These are phyloP conservation scores for Chiloscyllium plagiosum DNA, from an alignment of 2,113 vertebrate genomes.

Conservation along the genomic window DNA sequence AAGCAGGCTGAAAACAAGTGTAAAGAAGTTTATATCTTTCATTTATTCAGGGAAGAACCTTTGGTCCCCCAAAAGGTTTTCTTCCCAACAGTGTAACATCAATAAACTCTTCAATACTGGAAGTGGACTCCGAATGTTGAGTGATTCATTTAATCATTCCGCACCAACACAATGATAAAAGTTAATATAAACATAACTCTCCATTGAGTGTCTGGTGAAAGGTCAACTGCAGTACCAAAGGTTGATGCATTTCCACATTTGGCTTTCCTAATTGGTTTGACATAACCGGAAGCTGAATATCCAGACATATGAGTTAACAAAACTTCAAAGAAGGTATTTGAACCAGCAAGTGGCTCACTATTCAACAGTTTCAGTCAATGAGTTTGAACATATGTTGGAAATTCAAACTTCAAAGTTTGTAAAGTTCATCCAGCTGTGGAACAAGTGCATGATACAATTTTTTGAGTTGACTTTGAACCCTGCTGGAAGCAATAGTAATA, in stretches of 20 bases:
- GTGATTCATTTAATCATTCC: no score
- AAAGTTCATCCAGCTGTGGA: neutral
- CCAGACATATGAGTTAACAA: neutral
- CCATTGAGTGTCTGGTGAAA: neutral
- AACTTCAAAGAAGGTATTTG: neutral
- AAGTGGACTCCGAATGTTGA: neutral
- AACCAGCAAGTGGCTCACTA: neutral
- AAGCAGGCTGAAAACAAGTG: no score
- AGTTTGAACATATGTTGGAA: neutral
- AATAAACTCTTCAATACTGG: no score
- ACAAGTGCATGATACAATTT: neutral
- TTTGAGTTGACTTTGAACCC: neutral
- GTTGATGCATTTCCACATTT: constrained; percentile 10
- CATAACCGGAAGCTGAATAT: neutral
- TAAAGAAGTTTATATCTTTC: no score
- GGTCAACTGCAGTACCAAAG: neutral
- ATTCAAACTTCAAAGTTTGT: neutral
- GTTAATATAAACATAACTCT: neutral
- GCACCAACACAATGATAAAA: neutral
- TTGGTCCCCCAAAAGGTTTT: no score
- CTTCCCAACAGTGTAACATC: no score
- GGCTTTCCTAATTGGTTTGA: neutral
- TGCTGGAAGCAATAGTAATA: neutral
- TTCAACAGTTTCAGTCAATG: neutral
- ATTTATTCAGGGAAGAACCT: no score